Evolutionary conservation across 2,888 invertebrate genomes (phyloP).

Genomic region (Chirona hameri): DNA sequence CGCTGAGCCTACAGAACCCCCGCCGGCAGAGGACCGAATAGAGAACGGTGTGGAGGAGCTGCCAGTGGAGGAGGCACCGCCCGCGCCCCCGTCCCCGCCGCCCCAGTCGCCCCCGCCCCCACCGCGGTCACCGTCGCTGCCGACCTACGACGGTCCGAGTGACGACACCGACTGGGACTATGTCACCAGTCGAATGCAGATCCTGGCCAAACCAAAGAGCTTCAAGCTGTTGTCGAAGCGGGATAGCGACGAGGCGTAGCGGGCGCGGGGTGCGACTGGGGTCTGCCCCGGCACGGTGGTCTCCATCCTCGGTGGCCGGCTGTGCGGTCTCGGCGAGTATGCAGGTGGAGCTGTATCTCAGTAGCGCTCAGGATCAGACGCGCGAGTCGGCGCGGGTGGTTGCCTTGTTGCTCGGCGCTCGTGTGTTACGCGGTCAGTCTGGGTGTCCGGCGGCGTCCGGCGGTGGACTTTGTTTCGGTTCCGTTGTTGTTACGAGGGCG

Average conservation of each 20-base stretch:
- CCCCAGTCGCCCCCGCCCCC: neutral
- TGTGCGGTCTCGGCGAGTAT: too few relatives aligned
- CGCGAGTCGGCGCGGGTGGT: neutral
- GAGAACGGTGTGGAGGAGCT: neutral
- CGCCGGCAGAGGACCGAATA: neutral
- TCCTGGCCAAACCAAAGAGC: conserved; percentile 9
- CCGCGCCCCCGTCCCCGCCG: neutral
- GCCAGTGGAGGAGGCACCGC: neutral
- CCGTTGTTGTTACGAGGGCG: too few relatives aligned
- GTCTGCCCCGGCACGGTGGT: neutral
- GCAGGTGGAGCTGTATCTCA: too few relatives aligned
- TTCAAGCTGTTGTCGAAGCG: neutral
- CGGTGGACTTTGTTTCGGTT: too few relatives aligned
- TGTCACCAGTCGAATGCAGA: conserved; percentile 7
- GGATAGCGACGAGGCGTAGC: neutral
- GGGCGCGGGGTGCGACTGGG: neutral
- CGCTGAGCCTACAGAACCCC: neutral
- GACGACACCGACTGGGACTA: conserved; percentile 25
- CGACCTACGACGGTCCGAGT: neutral
- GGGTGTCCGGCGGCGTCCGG: too few relatives aligned
- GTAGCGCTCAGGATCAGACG: too few relatives aligned
- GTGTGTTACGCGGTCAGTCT: neutral
- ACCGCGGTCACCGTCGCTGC: neutral
- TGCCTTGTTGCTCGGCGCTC: neutral
- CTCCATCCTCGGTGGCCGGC: too few relatives aligned